These are phyloP conservation scores for Plagodis pulveraria DNA, from an alignment of 2,888 invertebrate genomes.

Conservation along the genomic window DNA sequence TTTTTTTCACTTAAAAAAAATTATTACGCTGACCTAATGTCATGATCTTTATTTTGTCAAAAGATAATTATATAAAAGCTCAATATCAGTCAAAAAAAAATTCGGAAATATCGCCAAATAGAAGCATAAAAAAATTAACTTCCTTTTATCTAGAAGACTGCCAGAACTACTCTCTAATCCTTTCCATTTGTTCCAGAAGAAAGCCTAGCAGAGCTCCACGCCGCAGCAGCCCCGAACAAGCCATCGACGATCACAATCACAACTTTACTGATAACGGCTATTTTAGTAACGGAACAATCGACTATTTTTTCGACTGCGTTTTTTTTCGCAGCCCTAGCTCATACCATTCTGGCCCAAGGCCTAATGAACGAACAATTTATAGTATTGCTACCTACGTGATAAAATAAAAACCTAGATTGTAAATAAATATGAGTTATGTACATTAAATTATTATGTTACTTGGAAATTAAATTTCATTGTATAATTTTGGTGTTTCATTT, in stretches of 20 bases:
- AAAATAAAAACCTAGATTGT: conserved; percentile 53
- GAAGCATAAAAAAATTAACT: too few relatives aligned
- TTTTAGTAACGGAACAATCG: conserved; percentile 49
- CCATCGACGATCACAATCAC: conserved; percentile 52
- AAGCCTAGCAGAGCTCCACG: conserved; percentile 81
- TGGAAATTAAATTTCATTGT: conserved; percentile 78
- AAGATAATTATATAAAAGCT: too few relatives aligned
- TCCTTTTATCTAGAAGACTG: too few relatives aligned
- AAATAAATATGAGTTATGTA: conserved; percentile 57
- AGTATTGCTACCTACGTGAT: conserved; percentile 75
- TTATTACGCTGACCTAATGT: too few relatives aligned
- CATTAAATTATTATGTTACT: conserved; percentile 67
- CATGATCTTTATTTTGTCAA: too few relatives aligned
- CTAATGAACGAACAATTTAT: conserved; percentile 52
- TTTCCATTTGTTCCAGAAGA: conserved; percentile 78
- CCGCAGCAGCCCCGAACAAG: conserved; percentile 58
- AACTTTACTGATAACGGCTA: conserved; percentile 52
- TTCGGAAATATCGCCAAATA: too few relatives aligned
- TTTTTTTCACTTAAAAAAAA: too few relatives aligned
- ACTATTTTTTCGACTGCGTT: conserved; percentile 53
- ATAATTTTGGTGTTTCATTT: conserved; percentile 39
- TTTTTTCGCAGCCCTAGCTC: conserved; percentile 52
- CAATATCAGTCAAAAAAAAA: too few relatives aligned
- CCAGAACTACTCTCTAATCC: conserved; percentile 41
- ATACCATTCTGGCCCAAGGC: conserved; percentile 51